These are phyloP conservation scores for Aleiodes testaceus DNA, from an alignment of 2,888 invertebrate species.

Conservation along the genomic window DNA sequence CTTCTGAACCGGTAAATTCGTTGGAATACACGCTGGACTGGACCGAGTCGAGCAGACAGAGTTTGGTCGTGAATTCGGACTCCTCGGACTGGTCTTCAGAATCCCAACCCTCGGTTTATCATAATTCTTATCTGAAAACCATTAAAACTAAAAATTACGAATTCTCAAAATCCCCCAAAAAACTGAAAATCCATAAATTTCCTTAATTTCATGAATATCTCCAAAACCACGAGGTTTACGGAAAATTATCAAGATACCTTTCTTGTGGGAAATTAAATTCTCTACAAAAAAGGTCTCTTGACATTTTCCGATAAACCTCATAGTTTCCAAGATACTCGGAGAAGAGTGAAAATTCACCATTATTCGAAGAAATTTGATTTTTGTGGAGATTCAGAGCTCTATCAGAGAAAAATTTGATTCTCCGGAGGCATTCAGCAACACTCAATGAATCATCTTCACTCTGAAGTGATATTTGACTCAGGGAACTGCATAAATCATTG, in stretches of 20 bases:
- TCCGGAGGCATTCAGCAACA: slow-evolving; percentile 54
- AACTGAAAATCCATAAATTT: too few relatives aligned
- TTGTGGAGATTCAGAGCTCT: slow-evolving; percentile 50
- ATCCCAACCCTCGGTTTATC: slow-evolving; percentile 45
- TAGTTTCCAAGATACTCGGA: too few relatives aligned
- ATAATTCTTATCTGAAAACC: slow-evolving; percentile 45
- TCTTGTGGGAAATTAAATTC: too few relatives aligned
- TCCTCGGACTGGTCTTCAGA: slow-evolving; percentile 23
- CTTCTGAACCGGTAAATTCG: slow-evolving; percentile 4
- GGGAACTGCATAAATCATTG: slow-evolving; percentile 56
- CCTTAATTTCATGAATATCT: too few relatives aligned
- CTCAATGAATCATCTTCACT: slow-evolving; percentile 50
- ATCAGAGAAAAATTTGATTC: slow-evolving; percentile 53
- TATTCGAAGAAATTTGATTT: not conserved
- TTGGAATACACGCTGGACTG: not conserved
- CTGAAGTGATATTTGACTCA: slow-evolving; percentile 59
- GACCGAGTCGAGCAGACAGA: slow-evolving; percentile 35
- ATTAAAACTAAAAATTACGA: not conserved
- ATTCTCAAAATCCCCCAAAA: not conserved
- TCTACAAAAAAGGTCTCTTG: too few relatives aligned
- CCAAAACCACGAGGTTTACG: too few relatives aligned
- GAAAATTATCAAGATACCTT: too few relatives aligned
- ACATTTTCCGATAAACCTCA: too few relatives aligned
- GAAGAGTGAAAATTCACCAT: not conserved
- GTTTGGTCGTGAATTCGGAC: slow-evolving; percentile 13